Evolutionary conservation across 2,797 vertebrate genomes (phyloP), one percentile per base, ranked within the genome.

Genomic region (Platyrinchus mystaceus): DNA sequence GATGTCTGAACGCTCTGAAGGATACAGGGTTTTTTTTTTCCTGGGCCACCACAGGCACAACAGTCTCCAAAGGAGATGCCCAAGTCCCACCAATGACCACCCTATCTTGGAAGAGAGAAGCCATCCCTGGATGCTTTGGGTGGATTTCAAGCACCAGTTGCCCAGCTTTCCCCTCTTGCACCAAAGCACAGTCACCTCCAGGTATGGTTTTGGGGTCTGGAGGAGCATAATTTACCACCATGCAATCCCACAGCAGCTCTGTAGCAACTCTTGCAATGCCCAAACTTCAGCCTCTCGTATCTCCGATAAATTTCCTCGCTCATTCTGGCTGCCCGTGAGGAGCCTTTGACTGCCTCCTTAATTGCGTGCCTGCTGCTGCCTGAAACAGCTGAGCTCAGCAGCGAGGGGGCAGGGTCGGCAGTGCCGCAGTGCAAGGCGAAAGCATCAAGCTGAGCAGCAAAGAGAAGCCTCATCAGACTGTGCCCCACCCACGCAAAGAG

Each of bases 301-400:
- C 28, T 64, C n/a, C 28, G 64, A 18, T 15, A 71, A 24, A 85
- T 50, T 84, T 81, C 69, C 68, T 81, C 1, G 0, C 73, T 60
- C 43, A 22, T 55, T 36, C 49, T 46, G 76, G 26, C 58, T 90
- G 83, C 41, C 56, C 70, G 62, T 0, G 14, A 82, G 77, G 41
- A 93, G 86, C 47, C 66, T 37, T 20, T 59, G 46, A 6, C 67
- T 66, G 84, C 26, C 30, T 83, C 50, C 63, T 79, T 75, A 62
- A 77, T 50, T 69, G 76, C 20, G 23, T 67, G 84, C 27, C 58
- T 50, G 58, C 71, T 30, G 36, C 75, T 73, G 37, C 59, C 52
- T 2, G 1, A 46, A 84, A 70, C 3, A 49, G 94, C 87, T 74
- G 89, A 94, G 77, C 73, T 94, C 76, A 84, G 87, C 89, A 84